A percentile compares a stretch with the other conserved stretches of the same genome.
Conservation (phyloP, 2,888 invertebrate species). For the Junonia oenone region DNA sequence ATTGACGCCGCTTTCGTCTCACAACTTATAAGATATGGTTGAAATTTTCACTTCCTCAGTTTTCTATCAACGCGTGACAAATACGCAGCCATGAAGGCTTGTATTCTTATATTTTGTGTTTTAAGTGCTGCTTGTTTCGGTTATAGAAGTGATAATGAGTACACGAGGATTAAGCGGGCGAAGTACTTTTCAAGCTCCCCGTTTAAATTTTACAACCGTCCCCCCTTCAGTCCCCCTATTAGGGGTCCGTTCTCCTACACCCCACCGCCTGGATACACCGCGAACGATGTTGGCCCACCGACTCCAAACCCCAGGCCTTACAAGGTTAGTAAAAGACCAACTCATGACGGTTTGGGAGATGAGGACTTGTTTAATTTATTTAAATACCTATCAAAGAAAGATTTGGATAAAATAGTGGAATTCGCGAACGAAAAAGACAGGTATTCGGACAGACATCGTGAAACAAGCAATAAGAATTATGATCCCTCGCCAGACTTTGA, state of each 20-base stretch:
- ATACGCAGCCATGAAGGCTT: constrained; percentile 18
- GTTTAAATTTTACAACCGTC: constrained; percentile 49
- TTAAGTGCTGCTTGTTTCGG: constrained; percentile 42
- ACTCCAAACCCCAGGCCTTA: constrained; percentile 38
- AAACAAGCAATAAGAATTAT: constrained; percentile 6
- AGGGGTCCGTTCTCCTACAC: constrained; percentile 54
- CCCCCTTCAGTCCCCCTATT: constrained; percentile 42
- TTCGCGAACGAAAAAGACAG: constrained; percentile 40
- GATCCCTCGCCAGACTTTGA: constrained; percentile 5
- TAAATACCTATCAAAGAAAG: constrained; percentile 61
- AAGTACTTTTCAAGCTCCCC: constrained; percentile 55
- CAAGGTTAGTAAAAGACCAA: constrained; percentile 58
- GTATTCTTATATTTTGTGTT: constrained; percentile 39
- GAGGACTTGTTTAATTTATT: constrained; percentile 60
- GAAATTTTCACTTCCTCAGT: constrained; percentile 57
- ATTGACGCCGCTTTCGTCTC: constrained; percentile 66
- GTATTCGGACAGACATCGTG: constrained; percentile 1
- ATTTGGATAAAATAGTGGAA: constrained; percentile 60
- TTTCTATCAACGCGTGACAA: constrained; percentile 36
- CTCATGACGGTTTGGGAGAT: constrained; percentile 51
- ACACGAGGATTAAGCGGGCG: constrained; percentile 53
- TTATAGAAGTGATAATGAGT: constrained; percentile 25
- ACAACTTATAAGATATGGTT: constrained; percentile 58
- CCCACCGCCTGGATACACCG: constrained; percentile 51
- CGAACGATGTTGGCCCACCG: constrained; percentile 36